Base-by-base conservation (phyloP, 2,113 vertebrate species). In the Mustelus asterias region DNA sequence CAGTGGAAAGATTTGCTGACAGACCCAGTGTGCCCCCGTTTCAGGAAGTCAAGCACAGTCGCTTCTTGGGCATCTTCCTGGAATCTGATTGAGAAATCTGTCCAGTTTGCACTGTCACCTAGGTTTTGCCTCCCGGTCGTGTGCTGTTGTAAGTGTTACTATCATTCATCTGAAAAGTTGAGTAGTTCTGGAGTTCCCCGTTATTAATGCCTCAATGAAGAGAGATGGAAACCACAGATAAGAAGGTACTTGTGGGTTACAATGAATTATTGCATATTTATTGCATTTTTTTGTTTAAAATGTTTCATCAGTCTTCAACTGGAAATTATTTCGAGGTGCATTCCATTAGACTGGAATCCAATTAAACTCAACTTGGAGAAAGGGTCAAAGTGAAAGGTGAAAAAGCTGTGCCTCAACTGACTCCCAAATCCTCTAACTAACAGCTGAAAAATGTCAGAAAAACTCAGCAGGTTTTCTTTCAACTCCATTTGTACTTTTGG, bases 121-220 rank as follows among this genome's bases (percentile, higher is more conserved):
- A 37, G 5, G 65, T 20, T 65, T 63, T 63, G 54, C 18, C 29
- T 18, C 6, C 24, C 14, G 58, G 10, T 20, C 44, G 41, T 54
- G 24, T 44, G 11, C 26, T 20, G 6, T 54, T 60, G 29, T 44
- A 44, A 48, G 41, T 26, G 22, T 72, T 48, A 67, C 22, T 26
- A 14, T 29, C n/a, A 72, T 44, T 95, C 8, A 54, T 33, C 24
- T 48, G 22, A 72, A 72, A 72, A 33, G 26, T n/a, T 95, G 94
- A 95, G 24, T 72, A 14, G 65, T 29, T 76, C 41, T 95, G 94
- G 94, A 72, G 67, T 95, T 72, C 67, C 93, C 93, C 93, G 3
- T 94, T 67, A 8, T n/a, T 5, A 22, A 16, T 44, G 16, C 37
- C 80, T 2, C 6, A 93, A 22, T 24, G 18, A 63, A 93, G 13